Percentiles rank a stretch among this genome's conserved stretches.
Conservation (phyloP, 2,797 vertebrate species). For the Eurystomus glaucurus region DNA sequence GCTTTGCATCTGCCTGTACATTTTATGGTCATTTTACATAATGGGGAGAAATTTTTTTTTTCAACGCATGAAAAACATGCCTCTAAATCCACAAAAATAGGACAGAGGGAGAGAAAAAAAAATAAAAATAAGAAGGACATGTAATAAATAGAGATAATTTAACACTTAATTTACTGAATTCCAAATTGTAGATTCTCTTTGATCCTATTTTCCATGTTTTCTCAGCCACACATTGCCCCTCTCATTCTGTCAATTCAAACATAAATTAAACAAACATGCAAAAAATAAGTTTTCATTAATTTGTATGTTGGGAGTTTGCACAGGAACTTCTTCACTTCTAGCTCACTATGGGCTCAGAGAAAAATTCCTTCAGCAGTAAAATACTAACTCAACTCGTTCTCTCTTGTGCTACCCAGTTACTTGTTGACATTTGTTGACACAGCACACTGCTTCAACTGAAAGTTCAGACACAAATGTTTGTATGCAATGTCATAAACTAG, state of each 20-base stretch:
- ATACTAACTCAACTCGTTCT: not conserved
- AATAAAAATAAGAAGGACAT: not conserved
- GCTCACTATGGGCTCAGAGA: not conserved
- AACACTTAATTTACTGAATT: not conserved
- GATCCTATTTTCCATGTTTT: not conserved
- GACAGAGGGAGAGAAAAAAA: not conserved
- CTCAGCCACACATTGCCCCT: not conserved
- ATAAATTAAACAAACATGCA: not conserved
- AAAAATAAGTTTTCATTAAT: not conserved
- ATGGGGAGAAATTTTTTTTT: not conserved
- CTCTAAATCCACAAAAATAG: not conserved
- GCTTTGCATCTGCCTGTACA: not conserved
- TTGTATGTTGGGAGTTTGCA: fast-evolving
- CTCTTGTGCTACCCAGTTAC: not conserved
- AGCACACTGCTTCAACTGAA: not conserved
- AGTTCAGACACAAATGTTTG: not conserved
- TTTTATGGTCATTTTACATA: not conserved
- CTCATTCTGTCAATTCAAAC: not conserved
- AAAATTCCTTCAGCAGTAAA: not conserved
- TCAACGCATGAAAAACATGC: not conserved
- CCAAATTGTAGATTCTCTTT: not conserved
- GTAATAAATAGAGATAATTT: not conserved
- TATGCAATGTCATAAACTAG: not conserved
- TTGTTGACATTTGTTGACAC: not conserved
- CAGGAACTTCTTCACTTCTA: not conserved